Evolutionary conservation across 2,113 vertebrate species (phyloP), one percentile per base, ranked within the genome.

Genomic region (Myocastor coypus): DNA sequence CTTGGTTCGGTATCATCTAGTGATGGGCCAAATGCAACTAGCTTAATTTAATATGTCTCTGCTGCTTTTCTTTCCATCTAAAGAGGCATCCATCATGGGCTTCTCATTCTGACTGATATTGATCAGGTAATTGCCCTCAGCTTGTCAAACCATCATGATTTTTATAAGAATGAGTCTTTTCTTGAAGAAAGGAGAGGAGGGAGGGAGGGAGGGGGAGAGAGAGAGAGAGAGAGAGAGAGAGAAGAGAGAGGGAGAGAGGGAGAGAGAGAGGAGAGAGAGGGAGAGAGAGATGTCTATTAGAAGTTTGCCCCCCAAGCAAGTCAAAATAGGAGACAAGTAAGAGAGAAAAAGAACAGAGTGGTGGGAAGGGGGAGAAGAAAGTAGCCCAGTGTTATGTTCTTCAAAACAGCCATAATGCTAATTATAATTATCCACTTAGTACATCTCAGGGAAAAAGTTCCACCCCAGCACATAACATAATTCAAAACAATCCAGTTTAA

Each of bases 71-170:
- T 97, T 97, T 97, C 95, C 94, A 66, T 95, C 94, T 92, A 97
- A 96, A 95, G 97, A 85, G 90, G 91, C 96, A 97, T 97, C 95
- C 97, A 97, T 97, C 97, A 97, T 94, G 94, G 95, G 80, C 95
- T 97, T 96, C 95, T 96, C 97, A 94, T 98, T 97, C 92, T 94
- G 96, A 96, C 97, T 97, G 97, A 96, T 98, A 97, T 97, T 94
- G 97, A 97, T 98, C 95, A 97, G 88, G 96, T 97, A 97, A 97
- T 97, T 96, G 96, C 97, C 97, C 87, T 95, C 92, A 96, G 97
- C 95, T 94, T 97, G 95, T 98, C 97, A 97, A 97, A 97, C 92
- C 92, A 97, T 95, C 96, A 96, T 98, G 96, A 97, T 97, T 96
- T 98, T 97, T 97, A 83, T 96, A 96, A 98, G 96, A 97, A 98